phyloP scores from a whole-genome alignment of 37 sponge, comb jelly and placozoan species.

The Haliclona indistincta region DNA sequence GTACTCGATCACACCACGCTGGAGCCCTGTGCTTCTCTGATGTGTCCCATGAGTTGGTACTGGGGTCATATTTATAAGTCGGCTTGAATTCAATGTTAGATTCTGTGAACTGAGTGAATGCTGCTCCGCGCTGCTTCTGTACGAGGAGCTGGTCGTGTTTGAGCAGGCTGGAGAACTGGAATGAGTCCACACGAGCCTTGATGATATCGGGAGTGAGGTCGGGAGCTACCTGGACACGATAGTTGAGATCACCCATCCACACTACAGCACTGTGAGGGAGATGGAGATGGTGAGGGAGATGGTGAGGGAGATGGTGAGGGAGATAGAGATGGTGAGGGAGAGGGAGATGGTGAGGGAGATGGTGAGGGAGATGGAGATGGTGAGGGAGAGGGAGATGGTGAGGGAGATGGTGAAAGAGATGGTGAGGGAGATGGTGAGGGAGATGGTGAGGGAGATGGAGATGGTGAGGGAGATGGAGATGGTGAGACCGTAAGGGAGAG shows the following conservation, averaged over 20 bases:
- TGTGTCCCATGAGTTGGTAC: conserved; percentile 85
- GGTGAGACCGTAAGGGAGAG: too few relatives aligned
- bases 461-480: too few relatives aligned
- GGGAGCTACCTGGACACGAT: conserved; percentile 47
- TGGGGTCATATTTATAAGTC: conserved; percentile 84
- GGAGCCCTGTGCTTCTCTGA: conserved; percentile 88
- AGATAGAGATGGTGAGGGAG: neutral
- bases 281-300: too few relatives aligned
- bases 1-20: conserved; percentile 92
- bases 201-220: conserved; percentile 50
- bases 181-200: conserved; percentile 44
- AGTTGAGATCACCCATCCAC: conserved; percentile 96
- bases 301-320: neutral
- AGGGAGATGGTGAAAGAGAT: too few relatives aligned
- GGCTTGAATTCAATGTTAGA: conserved; percentile 75
- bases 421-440: too few relatives aligned
- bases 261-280: conserved; percentile 77
- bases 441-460: too few relatives aligned
- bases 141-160: conserved; percentile 63
- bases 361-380: too few relatives aligned
- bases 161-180: conserved; percentile 42
- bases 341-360: neutral
- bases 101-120: conserved; percentile 71
- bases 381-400: too few relatives aligned
- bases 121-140: conserved; percentile 43